Evolutionary conservation across 2,888 invertebrate species (phyloP).

Genomic region (Liopterus haemorrhoidalis): DNA sequence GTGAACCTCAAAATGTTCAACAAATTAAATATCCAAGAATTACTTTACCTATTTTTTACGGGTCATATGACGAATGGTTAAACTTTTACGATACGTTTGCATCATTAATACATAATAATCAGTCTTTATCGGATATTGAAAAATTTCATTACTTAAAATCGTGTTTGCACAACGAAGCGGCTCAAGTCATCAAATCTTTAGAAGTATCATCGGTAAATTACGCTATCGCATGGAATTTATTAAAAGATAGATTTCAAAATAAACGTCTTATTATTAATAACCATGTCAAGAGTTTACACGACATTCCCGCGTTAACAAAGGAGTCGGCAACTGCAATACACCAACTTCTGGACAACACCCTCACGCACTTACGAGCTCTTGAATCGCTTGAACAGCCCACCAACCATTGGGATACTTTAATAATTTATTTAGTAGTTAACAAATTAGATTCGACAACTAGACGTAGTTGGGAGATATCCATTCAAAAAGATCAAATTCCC

Average conservation of each 20-base stretch:
- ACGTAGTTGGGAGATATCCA: slow-evolving; percentile 28
- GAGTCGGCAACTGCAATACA: slow-evolving; percentile 9
- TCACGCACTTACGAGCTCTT: slow-evolving; percentile 32
- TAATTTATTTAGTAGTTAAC: slow-evolving; percentile 24
- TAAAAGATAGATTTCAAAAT: slow-evolving; percentile 19
- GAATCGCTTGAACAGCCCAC: slow-evolving; percentile 28
- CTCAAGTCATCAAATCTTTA: slow-evolving; percentile 20
- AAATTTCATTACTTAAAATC: slow-evolving; percentile 21
- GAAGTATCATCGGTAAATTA: slow-evolving; percentile 21
- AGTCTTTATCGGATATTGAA: slow-evolving; percentile 12
- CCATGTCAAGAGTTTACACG: slow-evolving; percentile 18
- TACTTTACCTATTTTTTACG: slow-evolving; percentile 17
- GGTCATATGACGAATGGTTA: slow-evolving; percentile 13
- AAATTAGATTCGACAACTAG: slow-evolving; percentile 28
- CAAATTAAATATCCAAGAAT: slow-evolving; percentile 19
- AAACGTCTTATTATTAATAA: slow-evolving; percentile 17
- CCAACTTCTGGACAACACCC: slow-evolving; percentile 13
- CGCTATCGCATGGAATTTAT: slow-evolving; percentile 17
- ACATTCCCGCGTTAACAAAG: slow-evolving; percentile 8
- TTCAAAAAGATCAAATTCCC: slow-evolving; percentile 1
- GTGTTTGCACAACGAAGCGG: slow-evolving; percentile 18
- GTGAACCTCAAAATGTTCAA: background rate
- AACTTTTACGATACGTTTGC: slow-evolving; percentile 20
- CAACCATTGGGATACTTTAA: slow-evolving; percentile 32
- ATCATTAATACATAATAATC: slow-evolving; percentile 18